phyloP scores from a whole-genome alignment of 2,888 invertebrate species.

The Drosophila yooni region DNA sequence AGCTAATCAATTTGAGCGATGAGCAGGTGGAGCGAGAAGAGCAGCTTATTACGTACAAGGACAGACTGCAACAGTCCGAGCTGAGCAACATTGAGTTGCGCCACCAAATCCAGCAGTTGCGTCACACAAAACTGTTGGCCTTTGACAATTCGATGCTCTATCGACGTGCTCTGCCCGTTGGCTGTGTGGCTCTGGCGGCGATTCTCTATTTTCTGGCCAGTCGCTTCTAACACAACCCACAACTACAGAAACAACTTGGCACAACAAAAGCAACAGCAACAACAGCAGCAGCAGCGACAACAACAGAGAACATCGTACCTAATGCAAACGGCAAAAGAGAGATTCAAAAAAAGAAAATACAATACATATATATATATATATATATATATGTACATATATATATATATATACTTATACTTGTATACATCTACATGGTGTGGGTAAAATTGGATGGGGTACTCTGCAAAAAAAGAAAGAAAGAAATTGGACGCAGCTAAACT shows the following conservation, averaged over 20 bases:
- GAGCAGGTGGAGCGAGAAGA: conserved; percentile 82
- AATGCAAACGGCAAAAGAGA: conserved; percentile 37
- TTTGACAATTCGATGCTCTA: conserved; percentile 53
- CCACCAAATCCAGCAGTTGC: conserved; percentile 78
- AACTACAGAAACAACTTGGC: neutral
- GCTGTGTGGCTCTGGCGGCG: conserved; percentile 78
- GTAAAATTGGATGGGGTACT: conserved; percentile 12
- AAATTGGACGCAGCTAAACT: neutral
- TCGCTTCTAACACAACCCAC: conserved; percentile 48
- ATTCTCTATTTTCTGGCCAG: conserved; percentile 78
- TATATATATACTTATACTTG: neutral
- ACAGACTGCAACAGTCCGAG: conserved; percentile 82
- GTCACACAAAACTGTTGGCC: conserved; percentile 52
- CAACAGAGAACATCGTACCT: conserved; percentile 47
- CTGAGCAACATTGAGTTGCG: conserved; percentile 81
- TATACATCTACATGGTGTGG: conserved; percentile 29
- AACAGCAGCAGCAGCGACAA: neutral
- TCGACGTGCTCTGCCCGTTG: conserved; percentile 74
- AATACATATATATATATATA: conserved; percentile 4
- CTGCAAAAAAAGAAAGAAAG: conserved; percentile 12
- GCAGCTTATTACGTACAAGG: conserved; percentile 84
- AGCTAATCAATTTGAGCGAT: conserved; percentile 77
- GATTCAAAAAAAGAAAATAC: conserved; percentile 40
- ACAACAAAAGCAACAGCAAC: neutral
- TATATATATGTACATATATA: neutral